Conservation (phyloP, 2,888 invertebrate species). For the Mesorhabditis spiculigera region DNA sequence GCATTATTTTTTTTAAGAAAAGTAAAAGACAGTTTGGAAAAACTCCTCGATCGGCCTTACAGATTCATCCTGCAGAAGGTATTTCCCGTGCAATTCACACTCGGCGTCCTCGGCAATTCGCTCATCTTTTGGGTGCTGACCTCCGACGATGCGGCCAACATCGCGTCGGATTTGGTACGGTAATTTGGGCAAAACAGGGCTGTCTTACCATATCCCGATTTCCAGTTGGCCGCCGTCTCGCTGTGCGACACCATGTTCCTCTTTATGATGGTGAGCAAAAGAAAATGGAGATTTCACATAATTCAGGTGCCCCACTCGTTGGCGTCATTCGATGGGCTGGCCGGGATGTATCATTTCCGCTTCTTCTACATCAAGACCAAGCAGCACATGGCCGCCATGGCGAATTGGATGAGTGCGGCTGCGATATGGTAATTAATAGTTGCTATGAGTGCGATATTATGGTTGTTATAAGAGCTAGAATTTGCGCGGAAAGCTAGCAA, state of each 20-base stretch:
- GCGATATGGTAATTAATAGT: conserved; percentile 48
- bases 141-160: conserved; percentile 51
- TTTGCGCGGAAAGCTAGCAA: no score
- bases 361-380: conserved; percentile 48
- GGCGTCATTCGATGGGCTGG: conserved; percentile 35
- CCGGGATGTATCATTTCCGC: conserved; percentile 37
- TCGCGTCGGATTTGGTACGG: conserved; percentile 54
- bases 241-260: conserved; percentile 52
- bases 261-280: conserved; percentile 23
- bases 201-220: neutral
- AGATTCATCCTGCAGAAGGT: conserved; percentile 46
- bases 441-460: no score
- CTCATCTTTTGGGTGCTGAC: conserved; percentile 52
- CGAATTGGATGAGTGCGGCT: conserved; percentile 56
- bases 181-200: neutral
- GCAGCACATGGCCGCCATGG: conserved; percentile 52
- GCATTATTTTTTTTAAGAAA: no score
- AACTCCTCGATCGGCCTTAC: neutral
- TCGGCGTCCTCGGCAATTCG: conserved; percentile 53
- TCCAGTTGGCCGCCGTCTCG: conserved; percentile 55
- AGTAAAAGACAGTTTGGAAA: no score
- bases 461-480: no score
- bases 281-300: no score
- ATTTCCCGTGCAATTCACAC: conserved; percentile 50
- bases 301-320: conserved; percentile 31